Percentiles rank a stretch among this genome's conserved stretches.
These are phyloP conservation scores for Dicyrtomina minuta DNA, from an alignment of 2,888 invertebrate genomes.

Conservation along the genomic window DNA sequence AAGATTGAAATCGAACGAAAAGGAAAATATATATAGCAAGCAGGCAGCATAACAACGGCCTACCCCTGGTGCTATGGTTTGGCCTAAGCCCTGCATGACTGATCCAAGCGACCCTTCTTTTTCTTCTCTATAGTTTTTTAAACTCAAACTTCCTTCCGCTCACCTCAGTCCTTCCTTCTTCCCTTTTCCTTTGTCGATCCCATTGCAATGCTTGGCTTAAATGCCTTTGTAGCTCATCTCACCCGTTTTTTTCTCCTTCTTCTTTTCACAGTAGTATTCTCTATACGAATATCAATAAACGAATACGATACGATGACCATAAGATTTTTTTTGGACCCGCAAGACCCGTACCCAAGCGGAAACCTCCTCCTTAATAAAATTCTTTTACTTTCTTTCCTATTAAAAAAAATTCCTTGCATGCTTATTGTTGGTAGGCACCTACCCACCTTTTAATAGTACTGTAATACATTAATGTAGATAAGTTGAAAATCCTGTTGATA, in stretches of 20 bases:
- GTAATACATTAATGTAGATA: no score
- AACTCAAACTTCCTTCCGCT: neutral
- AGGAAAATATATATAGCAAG: no score
- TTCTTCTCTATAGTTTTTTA: neutral
- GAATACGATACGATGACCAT: neutral
- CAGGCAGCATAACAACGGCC: no score
- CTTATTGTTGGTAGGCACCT: no score
- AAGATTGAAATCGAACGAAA: constrained; percentile 9
- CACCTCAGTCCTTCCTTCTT: neutral
- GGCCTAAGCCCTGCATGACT: neutral
- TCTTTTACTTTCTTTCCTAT: no score
- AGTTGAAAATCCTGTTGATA: no score
- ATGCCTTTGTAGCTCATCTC: neutral
- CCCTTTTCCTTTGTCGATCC: neutral
- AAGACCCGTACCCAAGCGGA: no score
- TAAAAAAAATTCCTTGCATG: no score
- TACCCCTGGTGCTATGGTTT: no score
- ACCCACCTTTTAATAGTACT: no score
- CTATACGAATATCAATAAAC: neutral
- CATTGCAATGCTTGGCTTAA: neutral
- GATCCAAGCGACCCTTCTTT: neutral
- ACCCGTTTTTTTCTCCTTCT: neutral
- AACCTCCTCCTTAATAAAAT: no score
- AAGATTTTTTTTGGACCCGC: no score
- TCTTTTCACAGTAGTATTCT: neutral